Conservation (phyloP, 2,888 invertebrate species). For the Caenorhabditis sinica region DNA sequence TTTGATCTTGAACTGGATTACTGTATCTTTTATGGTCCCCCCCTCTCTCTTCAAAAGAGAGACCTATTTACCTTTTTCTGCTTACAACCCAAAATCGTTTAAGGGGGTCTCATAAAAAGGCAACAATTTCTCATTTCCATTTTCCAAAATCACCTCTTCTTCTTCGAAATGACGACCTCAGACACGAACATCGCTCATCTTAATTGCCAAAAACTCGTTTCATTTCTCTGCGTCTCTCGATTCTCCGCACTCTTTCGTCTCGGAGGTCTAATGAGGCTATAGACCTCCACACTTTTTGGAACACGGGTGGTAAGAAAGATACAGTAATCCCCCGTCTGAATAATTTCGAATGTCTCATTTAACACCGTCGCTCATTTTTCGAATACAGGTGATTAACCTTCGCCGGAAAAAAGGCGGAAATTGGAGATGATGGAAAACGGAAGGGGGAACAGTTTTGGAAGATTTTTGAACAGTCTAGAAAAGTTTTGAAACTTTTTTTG, state of each 20-base stretch:
- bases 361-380: slow-evolving; percentile 14
- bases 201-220: slow-evolving; percentile 55
- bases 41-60: background rate
- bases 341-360: slow-evolving; percentile 43
- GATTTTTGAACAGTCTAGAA: background rate
- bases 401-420: background rate
- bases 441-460: background rate
- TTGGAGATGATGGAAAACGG: slow-evolving; percentile 12
- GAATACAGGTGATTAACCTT: slow-evolving; percentile 32
- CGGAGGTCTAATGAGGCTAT: slow-evolving; percentile 37
- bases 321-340: slow-evolving; percentile 26
- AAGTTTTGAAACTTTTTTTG: background rate
- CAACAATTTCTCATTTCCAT: slow-evolving; percentile 39
- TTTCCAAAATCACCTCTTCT: slow-evolving; percentile 15
- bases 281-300: slow-evolving; percentile 53
- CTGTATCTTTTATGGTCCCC: slow-evolving; percentile 33
- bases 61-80: slow-evolving; percentile 18
- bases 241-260: background rate
- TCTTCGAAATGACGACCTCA: slow-evolving; percentile 5
- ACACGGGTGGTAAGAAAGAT: slow-evolving; percentile 12
- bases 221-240: slow-evolving; percentile 41
- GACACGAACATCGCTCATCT: slow-evolving; percentile 21
- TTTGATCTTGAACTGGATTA: slow-evolving; percentile 29
- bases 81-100: slow-evolving; percentile 19
- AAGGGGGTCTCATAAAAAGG: slow-evolving; percentile 4